Evolutionary conservation across 2,797 vertebrate genomes (phyloP).

Genomic region (Halcyon badia): DNA sequence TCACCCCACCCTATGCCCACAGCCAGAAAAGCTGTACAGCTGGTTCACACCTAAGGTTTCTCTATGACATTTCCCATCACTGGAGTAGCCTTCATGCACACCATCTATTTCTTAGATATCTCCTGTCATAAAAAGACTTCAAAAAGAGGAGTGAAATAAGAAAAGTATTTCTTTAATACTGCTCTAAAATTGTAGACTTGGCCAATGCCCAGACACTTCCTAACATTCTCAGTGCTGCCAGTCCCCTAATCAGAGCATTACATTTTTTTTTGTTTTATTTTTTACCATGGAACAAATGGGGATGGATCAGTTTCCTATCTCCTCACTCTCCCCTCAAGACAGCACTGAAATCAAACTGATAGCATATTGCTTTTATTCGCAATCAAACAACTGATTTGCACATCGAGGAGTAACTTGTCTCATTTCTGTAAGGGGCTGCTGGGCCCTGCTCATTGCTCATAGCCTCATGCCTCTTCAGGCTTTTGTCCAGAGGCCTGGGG

Average conservation of each 20-base stretch:
- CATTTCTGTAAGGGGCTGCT: not conserved
- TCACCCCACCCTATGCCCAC: not conserved
- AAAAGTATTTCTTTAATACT: not conserved
- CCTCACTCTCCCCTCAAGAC: not conserved
- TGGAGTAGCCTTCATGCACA: not conserved
- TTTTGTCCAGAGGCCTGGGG: not conserved
- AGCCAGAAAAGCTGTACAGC: not conserved
- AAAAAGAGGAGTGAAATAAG: not conserved
- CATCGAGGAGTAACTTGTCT: not conserved
- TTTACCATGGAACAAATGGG: not conserved
- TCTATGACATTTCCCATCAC: not conserved
- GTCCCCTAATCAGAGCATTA: not conserved
- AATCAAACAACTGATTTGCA: not conserved
- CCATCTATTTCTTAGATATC: not conserved
- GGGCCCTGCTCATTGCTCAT: not conserved
- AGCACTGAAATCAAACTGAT: not conserved
- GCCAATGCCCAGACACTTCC: not conserved
- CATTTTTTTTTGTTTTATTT: not conserved
- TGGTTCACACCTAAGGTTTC: not conserved
- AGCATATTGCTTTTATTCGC: not conserved
- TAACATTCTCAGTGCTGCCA: not conserved
- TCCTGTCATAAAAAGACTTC: not conserved
- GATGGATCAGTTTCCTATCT: not conserved
- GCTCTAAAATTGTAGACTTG: not conserved
- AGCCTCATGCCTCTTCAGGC: not conserved